Evolutionary conservation across 2,797 vertebrate genomes (phyloP), one percentile per base, ranked within the genome.

Genomic region (Sebastes vulpes): DNA sequence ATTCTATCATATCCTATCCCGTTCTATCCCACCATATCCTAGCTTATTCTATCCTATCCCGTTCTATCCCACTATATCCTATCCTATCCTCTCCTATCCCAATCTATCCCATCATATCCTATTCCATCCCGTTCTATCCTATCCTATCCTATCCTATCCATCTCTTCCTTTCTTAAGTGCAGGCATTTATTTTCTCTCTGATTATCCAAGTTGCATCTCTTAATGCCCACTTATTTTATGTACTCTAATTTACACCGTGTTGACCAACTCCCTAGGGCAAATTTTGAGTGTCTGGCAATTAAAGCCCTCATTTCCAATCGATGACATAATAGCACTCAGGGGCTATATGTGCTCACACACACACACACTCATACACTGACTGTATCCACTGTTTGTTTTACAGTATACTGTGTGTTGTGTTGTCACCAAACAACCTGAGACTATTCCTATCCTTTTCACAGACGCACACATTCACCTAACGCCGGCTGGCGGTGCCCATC

Each of bases 241-340:
- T 72, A 54, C 35, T 89, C 32, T 65, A 78, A 74, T 85, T 69
- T 77, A 80, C 57, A 79, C 54, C 5, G 54, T 84, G 79, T 79
- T 81, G 83, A 83, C 71, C 28, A 80, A 63, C 29, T 70, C 80
- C 83, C 68, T 11, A 9, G 76, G 83, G 85, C 72, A 74, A 72
- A 76, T 73, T 89, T 61, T 78, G 72, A 83, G 75, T 84, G 68
- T 71, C 57, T 82, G 63, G 77, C 85, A 88, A 90, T 86, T 89
- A 77, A 90, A 80, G 63, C 69, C 75, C 70, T 82, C 69, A 65
- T 72, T 83, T 87, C 61, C 53, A 79, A 86, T 84, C 75, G 65
- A 85, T 92, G 86, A 77, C 81, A 76, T 73, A 82, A 70, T 60
- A 80, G 69, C 63, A 87, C 60, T 84, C 56, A 71, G 59, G 48